A percentile compares a stretch with the other conserved stretches of the same genome.
Conservation (phyloP, 2,113 vertebrate species). For the Pangasianodon gigas region DNA sequence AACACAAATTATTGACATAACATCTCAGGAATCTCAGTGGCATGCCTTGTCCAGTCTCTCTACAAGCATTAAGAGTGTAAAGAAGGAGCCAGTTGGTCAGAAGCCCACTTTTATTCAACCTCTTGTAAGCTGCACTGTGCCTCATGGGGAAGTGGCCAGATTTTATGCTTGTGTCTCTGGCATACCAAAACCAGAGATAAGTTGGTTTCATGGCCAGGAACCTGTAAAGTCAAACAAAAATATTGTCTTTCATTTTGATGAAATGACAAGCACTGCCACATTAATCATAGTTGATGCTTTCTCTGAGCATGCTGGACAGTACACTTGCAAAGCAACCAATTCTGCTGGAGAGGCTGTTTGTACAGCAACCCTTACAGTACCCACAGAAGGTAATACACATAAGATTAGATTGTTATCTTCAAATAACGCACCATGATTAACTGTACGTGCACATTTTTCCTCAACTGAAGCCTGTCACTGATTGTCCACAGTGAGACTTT, state of each 20-base stretch:
- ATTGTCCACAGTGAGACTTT: constrained; percentile 23
- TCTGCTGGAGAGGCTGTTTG: constrained; percentile 76
- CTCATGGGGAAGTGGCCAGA: constrained; percentile 85
- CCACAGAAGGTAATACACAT: constrained; percentile 70
- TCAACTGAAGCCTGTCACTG: constrained; percentile 26
- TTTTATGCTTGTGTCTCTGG: constrained; percentile 85
- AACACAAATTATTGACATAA: constrained; percentile 77
- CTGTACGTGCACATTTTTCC: constrained; percentile 32
- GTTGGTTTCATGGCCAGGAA: constrained; percentile 87
- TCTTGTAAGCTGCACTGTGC: constrained; percentile 82
- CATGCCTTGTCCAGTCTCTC: constrained; percentile 79
- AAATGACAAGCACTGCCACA: constrained; percentile 83
- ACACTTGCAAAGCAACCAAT: constrained; percentile 86
- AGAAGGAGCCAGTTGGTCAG: constrained; percentile 82
- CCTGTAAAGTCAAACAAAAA: constrained; percentile 82
- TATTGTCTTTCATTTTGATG: constrained; percentile 89
- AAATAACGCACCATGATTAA: constrained; percentile 45
- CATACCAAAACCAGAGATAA: constrained; percentile 83
- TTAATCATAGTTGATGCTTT: constrained; percentile 93
- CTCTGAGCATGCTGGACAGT: constrained; percentile 86
- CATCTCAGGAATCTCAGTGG: constrained; percentile 71
- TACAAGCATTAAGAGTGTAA: constrained; percentile 68
- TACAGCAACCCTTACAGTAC: constrained; percentile 80
- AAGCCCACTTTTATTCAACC: constrained; percentile 87
- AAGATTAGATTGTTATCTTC: constrained; percentile 38